Percentiles rank a stretch among this genome's conserved stretches.
phyloP scores from a whole-genome alignment of 2,797 vertebrate genomes.

The Intellagama lesueurii region DNA sequence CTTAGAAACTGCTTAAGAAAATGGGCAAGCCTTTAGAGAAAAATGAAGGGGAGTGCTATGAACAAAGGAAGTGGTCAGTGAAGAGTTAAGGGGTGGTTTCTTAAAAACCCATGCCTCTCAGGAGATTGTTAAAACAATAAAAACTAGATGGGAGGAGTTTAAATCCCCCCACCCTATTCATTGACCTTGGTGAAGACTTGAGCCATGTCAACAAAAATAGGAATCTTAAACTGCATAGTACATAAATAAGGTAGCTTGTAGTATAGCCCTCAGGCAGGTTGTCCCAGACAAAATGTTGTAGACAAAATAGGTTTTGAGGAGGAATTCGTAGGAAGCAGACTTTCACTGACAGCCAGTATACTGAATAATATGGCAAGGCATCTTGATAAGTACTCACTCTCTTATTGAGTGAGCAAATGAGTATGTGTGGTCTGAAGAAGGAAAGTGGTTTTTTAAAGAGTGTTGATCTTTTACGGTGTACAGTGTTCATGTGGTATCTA shows the following conservation, averaged over 20 bases:
- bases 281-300: neutral
- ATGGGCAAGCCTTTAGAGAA: neutral
- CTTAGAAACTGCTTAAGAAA: neutral
- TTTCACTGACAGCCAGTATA: neutral
- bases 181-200: neutral
- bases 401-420: neutral
- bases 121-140: no score
- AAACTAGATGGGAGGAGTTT: neutral
- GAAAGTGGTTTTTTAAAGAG: neutral
- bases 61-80: neutral
- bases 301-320: neutral
- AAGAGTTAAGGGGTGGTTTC: no score
- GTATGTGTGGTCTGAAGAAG: no score
- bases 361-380: neutral
- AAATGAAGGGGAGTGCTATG: neutral
- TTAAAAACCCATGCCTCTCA: no score
- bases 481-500: neutral
- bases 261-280: neutral
- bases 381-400: neutral
- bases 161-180: neutral
- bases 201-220: neutral
- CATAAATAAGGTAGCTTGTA: neutral
- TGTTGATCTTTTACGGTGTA: neutral
- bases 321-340: neutral
- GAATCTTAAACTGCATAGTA: neutral